phyloP scores from a whole-genome alignment of 2,113 vertebrate genomes.

The Muntiacus reevesi region DNA sequence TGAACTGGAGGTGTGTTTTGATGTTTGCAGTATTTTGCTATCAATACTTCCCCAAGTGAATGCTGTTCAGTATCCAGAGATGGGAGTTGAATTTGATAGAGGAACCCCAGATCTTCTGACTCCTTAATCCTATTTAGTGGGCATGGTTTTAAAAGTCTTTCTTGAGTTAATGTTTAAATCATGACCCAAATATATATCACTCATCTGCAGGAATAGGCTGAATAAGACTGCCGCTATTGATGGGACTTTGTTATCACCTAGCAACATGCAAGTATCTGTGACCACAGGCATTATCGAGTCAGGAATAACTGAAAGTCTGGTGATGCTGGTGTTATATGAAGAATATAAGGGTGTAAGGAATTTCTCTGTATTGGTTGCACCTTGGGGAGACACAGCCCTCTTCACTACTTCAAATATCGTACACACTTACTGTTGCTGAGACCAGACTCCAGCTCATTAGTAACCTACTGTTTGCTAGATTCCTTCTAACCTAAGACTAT shows the following conservation, averaged over 20 bases:
- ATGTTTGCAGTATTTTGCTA: neutral
- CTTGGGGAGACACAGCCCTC: neutral
- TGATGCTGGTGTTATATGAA: too few relatives aligned
- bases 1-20: too few relatives aligned
- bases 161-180: neutral
- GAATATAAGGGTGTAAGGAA: neutral
- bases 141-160: neutral
- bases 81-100: neutral
- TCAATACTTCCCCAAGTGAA: neutral
- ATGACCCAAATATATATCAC: neutral
- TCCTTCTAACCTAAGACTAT: neutral
- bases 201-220: neutral
- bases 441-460: neutral
- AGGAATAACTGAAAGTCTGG: neutral
- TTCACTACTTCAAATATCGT: neutral
- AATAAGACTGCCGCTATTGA: neutral
- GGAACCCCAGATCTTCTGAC: neutral
- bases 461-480: neutral
- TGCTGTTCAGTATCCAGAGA: neutral
- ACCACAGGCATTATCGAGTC: neutral
- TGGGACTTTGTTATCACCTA: neutral
- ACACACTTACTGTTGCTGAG: neutral
- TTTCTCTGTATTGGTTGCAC: neutral
- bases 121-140: neutral
- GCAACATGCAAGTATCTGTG: neutral